Evolutionary conservation across 2,797 vertebrate genomes (phyloP).

Genomic region (Eospalax fontanierii): DNA sequence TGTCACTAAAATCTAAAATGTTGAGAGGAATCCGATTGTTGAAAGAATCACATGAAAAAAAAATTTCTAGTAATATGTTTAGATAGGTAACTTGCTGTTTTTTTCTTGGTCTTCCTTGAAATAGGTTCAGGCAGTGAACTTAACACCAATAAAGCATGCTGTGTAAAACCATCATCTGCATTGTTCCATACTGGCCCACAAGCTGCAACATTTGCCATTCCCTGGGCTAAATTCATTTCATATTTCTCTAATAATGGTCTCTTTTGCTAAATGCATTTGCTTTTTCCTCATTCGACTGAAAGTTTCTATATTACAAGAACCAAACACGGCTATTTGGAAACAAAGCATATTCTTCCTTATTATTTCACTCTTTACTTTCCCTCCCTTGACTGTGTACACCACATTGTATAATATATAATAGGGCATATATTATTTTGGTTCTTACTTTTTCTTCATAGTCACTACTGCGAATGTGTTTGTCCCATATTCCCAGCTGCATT

Average conservation of each 20-base stretch:
- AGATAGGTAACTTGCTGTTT: background rate
- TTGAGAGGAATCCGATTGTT: background rate
- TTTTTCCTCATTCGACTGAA: background rate
- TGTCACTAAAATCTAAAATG: background rate
- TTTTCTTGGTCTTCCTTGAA: background rate
- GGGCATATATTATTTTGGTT: background rate
- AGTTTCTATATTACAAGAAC: background rate
- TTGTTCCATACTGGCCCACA: background rate
- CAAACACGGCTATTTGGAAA: background rate
- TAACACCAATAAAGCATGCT: constrained; percentile 6
- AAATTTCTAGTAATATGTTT: background rate
- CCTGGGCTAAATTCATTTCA: constrained; percentile 45
- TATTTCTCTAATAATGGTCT: background rate
- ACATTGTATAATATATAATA: too few species aligned
- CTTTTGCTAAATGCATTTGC: background rate
- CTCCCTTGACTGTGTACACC: background rate
- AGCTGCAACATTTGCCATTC: background rate
- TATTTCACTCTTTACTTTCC: background rate
- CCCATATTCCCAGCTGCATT: background rate
- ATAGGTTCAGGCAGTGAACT: background rate
- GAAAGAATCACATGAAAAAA: constrained; percentile 26
- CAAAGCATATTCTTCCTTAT: too few species aligned
- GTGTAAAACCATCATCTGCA: background rate
- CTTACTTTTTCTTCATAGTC: background rate
- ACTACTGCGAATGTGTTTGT: background rate